Evolutionary conservation across 2,113 vertebrate species (phyloP).

Genomic region (Circaetus gallicus): DNA sequence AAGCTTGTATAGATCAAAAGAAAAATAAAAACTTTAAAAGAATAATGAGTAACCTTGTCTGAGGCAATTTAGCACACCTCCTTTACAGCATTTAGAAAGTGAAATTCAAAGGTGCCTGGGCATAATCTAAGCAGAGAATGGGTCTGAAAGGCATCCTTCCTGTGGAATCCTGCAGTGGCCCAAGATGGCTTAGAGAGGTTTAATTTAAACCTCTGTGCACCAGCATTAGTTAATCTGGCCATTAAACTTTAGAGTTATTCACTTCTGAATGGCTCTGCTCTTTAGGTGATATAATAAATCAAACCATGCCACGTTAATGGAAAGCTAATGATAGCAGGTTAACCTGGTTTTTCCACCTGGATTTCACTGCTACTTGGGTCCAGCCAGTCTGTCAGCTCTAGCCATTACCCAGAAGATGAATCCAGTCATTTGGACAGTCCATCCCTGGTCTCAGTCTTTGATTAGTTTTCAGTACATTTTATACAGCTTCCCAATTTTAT

Average conservation of each 20-base stretch:
- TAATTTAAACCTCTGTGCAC: constrained; percentile 39
- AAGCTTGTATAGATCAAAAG: neutral
- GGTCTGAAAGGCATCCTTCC: neutral
- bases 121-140: neutral
- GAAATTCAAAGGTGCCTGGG: neutral
- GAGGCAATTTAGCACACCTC: neutral
- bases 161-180: neutral
- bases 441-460: neutral
- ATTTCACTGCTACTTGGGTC: neutral
- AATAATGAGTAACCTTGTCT: neutral
- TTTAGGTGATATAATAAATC: constrained; percentile 47
- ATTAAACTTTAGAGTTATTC: constrained; percentile 41
- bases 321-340: constrained; percentile 41
- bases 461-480: neutral
- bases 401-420: neutral
- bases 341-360: neutral
- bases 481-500: neutral
- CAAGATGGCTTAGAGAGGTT: neutral
- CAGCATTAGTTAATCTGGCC: constrained; percentile 39
- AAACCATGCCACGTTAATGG: constrained; percentile 6
- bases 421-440: neutral
- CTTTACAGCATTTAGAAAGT: neutral
- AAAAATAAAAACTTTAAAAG: neutral
- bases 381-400: neutral
- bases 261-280: constrained; percentile 47